Evolutionary conservation across 1,140 invertebrate species (phyloP).

Genomic region (Pogonognathellus flavescens): DNA sequence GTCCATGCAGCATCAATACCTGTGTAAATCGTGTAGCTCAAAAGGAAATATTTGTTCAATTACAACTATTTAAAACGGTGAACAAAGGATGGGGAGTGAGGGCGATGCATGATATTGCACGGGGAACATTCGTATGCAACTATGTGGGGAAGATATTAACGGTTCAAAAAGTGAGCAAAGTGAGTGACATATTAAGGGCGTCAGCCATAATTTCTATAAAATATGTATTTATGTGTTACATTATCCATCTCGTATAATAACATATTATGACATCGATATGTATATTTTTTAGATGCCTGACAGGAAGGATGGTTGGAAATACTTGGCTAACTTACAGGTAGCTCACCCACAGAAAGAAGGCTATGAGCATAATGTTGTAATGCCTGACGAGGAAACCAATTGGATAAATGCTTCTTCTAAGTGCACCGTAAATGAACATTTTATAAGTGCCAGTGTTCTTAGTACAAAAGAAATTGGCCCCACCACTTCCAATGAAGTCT

Average conservation of each 20-base stretch:
- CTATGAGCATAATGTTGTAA: constrained; percentile 79
- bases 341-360: constrained; percentile 84
- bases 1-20: constrained; percentile 77
- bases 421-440: background rate
- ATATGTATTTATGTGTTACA: too few species aligned
- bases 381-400: background rate
- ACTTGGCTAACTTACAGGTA: constrained; percentile 95
- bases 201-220: too few species aligned
- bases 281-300: background rate
- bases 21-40: constrained; percentile 86
- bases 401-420: background rate
- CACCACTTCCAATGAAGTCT: background rate
- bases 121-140: constrained; percentile 92
- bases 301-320: constrained; percentile 85
- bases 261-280: constrained; percentile 71
- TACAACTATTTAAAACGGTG: constrained; percentile 76
- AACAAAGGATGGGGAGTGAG: constrained; percentile 83
- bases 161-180: constrained; percentile 87
- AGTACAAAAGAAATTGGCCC: background rate
- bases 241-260: background rate
- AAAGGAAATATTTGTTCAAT: constrained; percentile 83
- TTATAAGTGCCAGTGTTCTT: background rate
- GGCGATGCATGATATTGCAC: constrained; percentile 92
- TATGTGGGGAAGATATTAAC: constrained; percentile 94
- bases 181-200: constrained; percentile 71